These are phyloP conservation scores for Scolopax bukidnonensis DNA, from an alignment of 2,797 vertebrate species.

Conservation along the genomic window DNA sequence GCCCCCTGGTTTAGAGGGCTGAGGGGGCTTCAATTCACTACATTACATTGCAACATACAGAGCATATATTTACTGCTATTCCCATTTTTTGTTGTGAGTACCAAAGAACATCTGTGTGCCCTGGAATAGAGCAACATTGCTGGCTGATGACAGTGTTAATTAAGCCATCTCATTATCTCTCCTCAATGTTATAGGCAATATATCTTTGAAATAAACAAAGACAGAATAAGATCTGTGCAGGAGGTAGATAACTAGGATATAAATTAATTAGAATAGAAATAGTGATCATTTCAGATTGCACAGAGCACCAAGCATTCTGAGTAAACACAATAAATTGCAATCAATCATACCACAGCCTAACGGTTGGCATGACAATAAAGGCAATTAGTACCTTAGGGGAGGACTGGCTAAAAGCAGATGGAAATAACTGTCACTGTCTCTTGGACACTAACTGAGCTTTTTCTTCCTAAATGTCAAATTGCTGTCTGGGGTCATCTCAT, in stretches of 20 bases:
- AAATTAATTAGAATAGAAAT: conserved; percentile 53
- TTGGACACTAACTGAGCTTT: neutral
- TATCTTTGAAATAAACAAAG: neutral
- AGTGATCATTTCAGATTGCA: conserved; percentile 12
- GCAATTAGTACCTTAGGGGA: conserved; percentile 40
- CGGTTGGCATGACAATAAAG: conserved; percentile 45
- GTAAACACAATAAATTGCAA: neutral
- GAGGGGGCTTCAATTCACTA: neutral
- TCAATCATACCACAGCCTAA: neutral
- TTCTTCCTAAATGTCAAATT: conserved; percentile 47
- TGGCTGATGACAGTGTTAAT: conserved; percentile 16
- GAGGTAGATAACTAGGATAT: conserved; percentile 46
- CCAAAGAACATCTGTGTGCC: conserved; percentile 24
- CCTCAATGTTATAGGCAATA: neutral
- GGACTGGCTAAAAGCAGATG: conserved; percentile 16
- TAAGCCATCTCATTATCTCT: conserved; percentile 25
- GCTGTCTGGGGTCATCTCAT: neutral
- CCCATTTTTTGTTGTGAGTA: neutral
- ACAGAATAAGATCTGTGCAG: neutral
- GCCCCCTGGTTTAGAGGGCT: neutral
- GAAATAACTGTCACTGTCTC: conserved; percentile 17
- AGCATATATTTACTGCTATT: neutral
- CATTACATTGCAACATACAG: neutral
- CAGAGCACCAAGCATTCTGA: neutral
- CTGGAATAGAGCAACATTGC: neutral